phyloP scores from a whole-genome alignment of 2,888 invertebrate genomes.

The Hydropsyche betteni region DNA sequence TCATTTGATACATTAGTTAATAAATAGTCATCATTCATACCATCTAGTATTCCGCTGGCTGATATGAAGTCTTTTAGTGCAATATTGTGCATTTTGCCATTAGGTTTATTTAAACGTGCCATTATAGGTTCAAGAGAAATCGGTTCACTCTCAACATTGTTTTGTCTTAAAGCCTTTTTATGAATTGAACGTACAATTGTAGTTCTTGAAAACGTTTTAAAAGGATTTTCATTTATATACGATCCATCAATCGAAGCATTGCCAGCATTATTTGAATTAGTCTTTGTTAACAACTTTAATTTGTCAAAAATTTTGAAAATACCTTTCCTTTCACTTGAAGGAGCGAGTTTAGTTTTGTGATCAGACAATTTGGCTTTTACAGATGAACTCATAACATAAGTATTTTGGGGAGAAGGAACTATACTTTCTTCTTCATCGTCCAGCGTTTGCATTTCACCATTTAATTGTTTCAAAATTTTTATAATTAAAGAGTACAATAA shows the following conservation, averaged over 20 bases:
- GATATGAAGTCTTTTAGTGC: slow-evolving; percentile 33
- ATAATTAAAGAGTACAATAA: slow-evolving; percentile 42
- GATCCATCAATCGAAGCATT: background rate
- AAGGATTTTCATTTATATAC: slow-evolving; percentile 16
- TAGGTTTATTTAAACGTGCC: background rate
- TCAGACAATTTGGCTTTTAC: slow-evolving; percentile 16
- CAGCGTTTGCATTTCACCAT: slow-evolving; percentile 31
- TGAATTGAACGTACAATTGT: slow-evolving; percentile 42
- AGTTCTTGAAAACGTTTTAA: slow-evolving; percentile 44
- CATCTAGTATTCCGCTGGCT: slow-evolving; percentile 42
- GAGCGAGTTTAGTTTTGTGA: slow-evolving; percentile 8
- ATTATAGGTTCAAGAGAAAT: background rate
- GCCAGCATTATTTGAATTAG: background rate
- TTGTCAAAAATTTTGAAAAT: slow-evolving; percentile 44
- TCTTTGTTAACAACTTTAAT: slow-evolving; percentile 35
- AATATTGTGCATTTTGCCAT: background rate
- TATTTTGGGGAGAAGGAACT: background rate
- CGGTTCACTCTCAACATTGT: background rate
- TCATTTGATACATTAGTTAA: slow-evolving; percentile 45
- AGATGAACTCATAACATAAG: slow-evolving; percentile 13
- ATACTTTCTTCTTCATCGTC: slow-evolving; percentile 19
- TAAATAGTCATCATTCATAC: slow-evolving; percentile 39
- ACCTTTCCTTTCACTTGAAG: slow-evolving; percentile 36
- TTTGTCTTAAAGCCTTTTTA: background rate
- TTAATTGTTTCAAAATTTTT: slow-evolving; percentile 46